Evolutionary conservation across 2,113 vertebrate genomes (phyloP).

Genomic region (Glareola pratincola): DNA sequence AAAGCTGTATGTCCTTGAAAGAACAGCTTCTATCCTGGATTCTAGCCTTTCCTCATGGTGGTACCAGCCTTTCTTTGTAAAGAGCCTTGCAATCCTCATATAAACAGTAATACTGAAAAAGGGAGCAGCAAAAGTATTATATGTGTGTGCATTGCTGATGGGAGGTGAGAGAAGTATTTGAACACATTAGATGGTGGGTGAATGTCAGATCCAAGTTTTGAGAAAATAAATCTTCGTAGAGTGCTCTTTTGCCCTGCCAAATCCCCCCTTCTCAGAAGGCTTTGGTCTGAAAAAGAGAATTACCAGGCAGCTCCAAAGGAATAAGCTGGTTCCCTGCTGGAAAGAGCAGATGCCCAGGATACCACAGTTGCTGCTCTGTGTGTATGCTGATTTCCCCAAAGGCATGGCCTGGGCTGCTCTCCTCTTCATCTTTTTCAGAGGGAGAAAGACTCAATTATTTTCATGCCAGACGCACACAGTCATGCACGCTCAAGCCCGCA

Average conservation of each 20-base stretch:
- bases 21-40: not conserved
- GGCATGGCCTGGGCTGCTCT: not conserved
- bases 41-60: not conserved
- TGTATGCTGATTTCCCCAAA: constrained; percentile 38
- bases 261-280: not conserved
- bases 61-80: not conserved
- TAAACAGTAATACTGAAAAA: not conserved
- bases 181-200: not conserved
- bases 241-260: not conserved
- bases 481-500: not conserved
- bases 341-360: constrained; percentile 28
- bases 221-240: not conserved
- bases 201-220: not conserved
- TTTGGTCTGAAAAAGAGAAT: constrained; percentile 17
- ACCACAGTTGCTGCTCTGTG: not conserved
- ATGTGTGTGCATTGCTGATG: not conserved
- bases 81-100: not conserved
- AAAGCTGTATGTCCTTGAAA: not conserved
- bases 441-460: constrained; percentile 13
- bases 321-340: not conserved
- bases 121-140: not conserved
- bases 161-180: not conserved
- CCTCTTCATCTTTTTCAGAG: not conserved
- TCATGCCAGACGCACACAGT: not conserved
- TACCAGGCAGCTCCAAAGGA: not conserved